Evolutionary conservation across 2,888 invertebrate genomes (phyloP).

Genomic region (Synergus gifuensis): DNA sequence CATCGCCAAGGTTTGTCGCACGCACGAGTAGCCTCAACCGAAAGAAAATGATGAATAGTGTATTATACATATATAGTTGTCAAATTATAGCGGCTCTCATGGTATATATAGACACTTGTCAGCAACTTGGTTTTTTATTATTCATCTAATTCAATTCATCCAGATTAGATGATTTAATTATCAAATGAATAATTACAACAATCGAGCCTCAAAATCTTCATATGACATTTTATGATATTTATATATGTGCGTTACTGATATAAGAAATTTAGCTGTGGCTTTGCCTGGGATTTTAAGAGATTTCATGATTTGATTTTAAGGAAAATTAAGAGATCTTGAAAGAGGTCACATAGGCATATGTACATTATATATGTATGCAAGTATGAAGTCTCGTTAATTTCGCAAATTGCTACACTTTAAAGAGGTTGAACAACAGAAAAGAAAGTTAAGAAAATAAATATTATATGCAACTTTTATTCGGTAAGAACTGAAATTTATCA

Average conservation of each 20-base stretch:
- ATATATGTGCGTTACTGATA: too few species aligned
- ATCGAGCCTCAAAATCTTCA: too few species aligned
- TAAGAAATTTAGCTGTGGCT: too few species aligned
- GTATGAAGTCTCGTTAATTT: background rate
- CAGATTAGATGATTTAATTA: background rate
- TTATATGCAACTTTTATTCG: background rate
- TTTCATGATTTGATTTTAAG: too few species aligned
- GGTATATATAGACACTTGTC: background rate
- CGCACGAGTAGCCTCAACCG: background rate
- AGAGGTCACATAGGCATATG: too few species aligned
- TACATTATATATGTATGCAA: background rate
- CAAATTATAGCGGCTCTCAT: background rate
- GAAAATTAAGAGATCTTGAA: too few species aligned
- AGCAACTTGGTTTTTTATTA: background rate
- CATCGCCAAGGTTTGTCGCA: slow-evolving; percentile 8
- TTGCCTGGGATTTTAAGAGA: too few species aligned
- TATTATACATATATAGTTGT: background rate
- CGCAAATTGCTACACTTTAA: background rate
- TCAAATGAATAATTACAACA: too few species aligned
- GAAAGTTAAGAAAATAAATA: background rate
- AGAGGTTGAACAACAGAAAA: background rate
- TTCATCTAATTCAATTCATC: background rate
- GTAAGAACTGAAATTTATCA: background rate
- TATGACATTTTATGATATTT: too few species aligned
- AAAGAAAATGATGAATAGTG: background rate